These are phyloP conservation scores for Dryomyza anilis DNA, from an alignment of 2,888 invertebrate species.

Conservation along the genomic window DNA sequence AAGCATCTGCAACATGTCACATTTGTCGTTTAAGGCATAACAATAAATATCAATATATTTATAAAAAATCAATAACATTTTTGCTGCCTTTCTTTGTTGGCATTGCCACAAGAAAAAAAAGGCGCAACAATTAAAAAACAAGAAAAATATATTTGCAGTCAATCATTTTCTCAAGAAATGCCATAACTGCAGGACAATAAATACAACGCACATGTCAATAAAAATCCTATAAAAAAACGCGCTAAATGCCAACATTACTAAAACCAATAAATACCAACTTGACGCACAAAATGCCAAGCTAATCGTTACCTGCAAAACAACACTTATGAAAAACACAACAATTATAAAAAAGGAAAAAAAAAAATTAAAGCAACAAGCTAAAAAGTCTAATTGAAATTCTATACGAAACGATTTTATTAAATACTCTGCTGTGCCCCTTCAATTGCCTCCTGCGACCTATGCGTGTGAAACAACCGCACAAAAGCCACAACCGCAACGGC, in stretches of 20 bases:
- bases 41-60: background rate
- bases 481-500: no score
- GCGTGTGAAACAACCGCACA: no score
- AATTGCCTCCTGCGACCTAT: no score
- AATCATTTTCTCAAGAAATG: slow-evolving; percentile 19
- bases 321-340: slow-evolving; percentile 5
- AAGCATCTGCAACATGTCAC: background rate
- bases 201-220: slow-evolving; percentile 4
- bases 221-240: slow-evolving; percentile 26
- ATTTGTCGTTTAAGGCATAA: background rate
- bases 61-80: background rate
- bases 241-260: slow-evolving; percentile 52
- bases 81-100: background rate
- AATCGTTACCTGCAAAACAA: slow-evolving; percentile 48
- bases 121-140: background rate
- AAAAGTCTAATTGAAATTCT: slow-evolving; percentile 56
- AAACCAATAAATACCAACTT: slow-evolving; percentile 59
- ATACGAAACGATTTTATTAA: slow-evolving; percentile 58
- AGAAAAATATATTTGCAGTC: background rate
- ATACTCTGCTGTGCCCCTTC: slow-evolving; percentile 3
- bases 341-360: slow-evolving; percentile 26
- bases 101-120: background rate
- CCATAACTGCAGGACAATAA: slow-evolving; percentile 3
- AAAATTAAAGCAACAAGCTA: slow-evolving; percentile 14
- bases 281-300: slow-evolving; percentile 58